Base-by-base conservation (phyloP, 2,797 vertebrate species). In the Phataginus tricuspis region DNA sequence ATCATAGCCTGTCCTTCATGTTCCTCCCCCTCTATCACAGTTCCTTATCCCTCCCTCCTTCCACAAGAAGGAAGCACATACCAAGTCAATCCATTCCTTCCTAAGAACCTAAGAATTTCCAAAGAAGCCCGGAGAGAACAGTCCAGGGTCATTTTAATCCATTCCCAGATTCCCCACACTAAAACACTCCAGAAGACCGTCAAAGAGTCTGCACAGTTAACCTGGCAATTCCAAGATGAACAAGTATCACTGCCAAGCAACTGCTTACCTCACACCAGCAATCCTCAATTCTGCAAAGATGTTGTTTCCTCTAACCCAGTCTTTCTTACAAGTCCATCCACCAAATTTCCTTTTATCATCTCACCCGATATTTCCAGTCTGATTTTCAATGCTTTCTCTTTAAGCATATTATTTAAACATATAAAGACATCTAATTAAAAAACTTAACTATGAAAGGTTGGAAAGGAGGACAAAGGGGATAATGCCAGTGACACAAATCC, bases 381-480 rank as follows among this genome's bases (percentile, higher is more conserved):
- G 79, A 90, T 69, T 72, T 64, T 83, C 92, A 86, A 89, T 19
- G 23, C 37, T 78, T 71, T 91, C 74, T 39, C 27, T 51, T 80
- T 59, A 91, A 66, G 61, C 19, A 91, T 25, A 84, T 83, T 72
- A 94, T 63, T 69, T 68, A 63, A 96, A 95, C 59, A 78, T 10
- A 79, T 18, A 94, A 95, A 95, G 8, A 64, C 69, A 95, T 31
- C 13, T 25, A 92, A 91, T 83, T 61, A 92, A 93, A 80, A 63
- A 63, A 84, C 63, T 80, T 72, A 88, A 93, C 61, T 85, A 78
- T 18, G 66, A 78, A 95, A 87, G 21, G 49, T 57, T 53, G 79
- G 45, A 96, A 86, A 90, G 64, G 37, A 85, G n/a, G 29, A 93
- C 68, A 79, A 86, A 34, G 7, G 9, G 13, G 15, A 55, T 57